Base-by-base conservation (phyloP, 2,888 invertebrate species). In the Drosophila sordidapex region DNA sequence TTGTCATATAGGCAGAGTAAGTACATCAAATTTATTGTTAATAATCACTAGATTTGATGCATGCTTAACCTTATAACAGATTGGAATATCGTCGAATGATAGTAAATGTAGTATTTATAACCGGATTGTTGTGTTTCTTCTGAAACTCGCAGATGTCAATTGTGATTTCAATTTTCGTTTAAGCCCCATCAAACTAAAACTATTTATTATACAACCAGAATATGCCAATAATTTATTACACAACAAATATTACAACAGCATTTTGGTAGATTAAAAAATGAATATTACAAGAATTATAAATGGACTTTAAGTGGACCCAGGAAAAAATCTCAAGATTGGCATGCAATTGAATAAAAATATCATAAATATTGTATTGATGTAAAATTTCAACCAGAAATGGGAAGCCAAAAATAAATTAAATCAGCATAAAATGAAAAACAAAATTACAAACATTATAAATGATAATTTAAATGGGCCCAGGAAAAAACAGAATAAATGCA, bases 121-220 rank as follows among this genome's bases (percentile, higher is more conserved):
- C 2, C 11, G 77, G 66, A 48, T 77, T 59, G n/a, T 54, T 40
- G 21, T 40, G 25, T 4, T 27, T 60, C 4, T n/a, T 46, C 0
- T 65, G 15, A 62, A 63, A 64, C 13, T 53, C 10, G 13, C 69
- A 76, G 1, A 38, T 43, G 53, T 76, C 63, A 56, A 56, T n/a
- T 18, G 7, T 57, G 6, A 66, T 4, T 31, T 72, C 46, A 0
- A 33, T 33, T 33, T 10, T 33, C 10, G 0, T 33, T 10, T 0
- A 10, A 31, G 0, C 10, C 31, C 3, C 31, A 33, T 33, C 35
- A 35, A 35, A 35, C 13, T 13, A 4, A 35, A 35, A 35, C 35
- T 5, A 13, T 35, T 35, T 35, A 35, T 35, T 13, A 4, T 13
- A 1, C 4, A 35, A 35, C 13, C 35, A 35, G 13, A 35, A 35